Evolutionary conservation across 2,888 invertebrate genomes (phyloP).

Genomic region (Andrena hattorfiana): DNA sequence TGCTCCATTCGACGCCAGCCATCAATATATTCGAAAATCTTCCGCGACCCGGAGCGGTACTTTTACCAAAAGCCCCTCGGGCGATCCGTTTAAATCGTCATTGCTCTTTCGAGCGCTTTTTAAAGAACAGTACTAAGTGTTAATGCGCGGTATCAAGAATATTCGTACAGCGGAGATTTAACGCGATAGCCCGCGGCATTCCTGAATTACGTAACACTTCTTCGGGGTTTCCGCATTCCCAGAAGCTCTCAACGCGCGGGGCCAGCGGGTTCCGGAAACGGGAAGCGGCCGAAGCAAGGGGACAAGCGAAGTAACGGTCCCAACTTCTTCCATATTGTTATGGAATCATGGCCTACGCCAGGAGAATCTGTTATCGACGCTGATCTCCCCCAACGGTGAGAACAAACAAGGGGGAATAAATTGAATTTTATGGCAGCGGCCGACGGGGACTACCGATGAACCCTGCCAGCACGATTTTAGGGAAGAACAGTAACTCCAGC

Average conservation of each 20-base stretch:
- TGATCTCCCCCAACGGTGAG: constrained; percentile 61
- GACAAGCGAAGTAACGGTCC: constrained; percentile 58
- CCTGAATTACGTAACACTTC: constrained; percentile 26
- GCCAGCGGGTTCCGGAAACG: constrained; percentile 53
- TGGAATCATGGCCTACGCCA: constrained; percentile 53
- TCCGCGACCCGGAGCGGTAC: not conserved
- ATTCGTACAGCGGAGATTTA: constrained; percentile 15
- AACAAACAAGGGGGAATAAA: constrained; percentile 69
- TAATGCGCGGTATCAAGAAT: not conserved
- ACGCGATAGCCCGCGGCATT: constrained; percentile 12
- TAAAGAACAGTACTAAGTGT: not conserved
- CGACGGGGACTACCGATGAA: constrained; percentile 18
- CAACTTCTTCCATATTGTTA: constrained; percentile 58
- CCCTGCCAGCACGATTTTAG: constrained; percentile 20
- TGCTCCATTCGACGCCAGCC: too few relatives aligned
- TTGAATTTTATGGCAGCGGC: constrained; percentile 64
- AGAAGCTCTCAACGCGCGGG: constrained; percentile 45
- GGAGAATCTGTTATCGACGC: constrained; percentile 62
- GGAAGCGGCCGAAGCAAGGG: constrained; percentile 59
- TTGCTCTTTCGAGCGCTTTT: not conserved
- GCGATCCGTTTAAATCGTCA: not conserved
- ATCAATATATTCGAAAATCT: not conserved
- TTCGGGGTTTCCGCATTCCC: constrained; percentile 45
- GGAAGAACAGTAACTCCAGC: constrained; percentile 17
- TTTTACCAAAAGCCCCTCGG: not conserved